Evolutionary conservation across 1,140 invertebrate species (phyloP), one percentile per base, ranked within the genome.

Genomic region (Heliconius himera): DNA sequence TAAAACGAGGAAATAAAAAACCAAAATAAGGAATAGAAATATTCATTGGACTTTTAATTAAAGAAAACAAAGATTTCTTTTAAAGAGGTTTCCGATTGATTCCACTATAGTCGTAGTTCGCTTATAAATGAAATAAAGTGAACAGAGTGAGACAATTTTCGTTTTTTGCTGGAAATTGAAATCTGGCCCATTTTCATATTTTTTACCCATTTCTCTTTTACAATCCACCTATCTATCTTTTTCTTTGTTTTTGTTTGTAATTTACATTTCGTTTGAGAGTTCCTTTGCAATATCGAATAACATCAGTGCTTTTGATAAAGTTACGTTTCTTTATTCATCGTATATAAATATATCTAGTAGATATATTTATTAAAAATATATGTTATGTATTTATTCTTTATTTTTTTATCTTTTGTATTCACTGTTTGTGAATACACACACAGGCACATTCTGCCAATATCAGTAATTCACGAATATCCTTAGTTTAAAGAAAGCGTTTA

Each of bases 61-160:
- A 26, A 66, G 26, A 66, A 26, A 66, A 66, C 60, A 66, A 26
- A 66, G 26, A 66, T 13, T 66, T 26, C 54, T 8, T 60, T 60
- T 1, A 29, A 66, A 66, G 60, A 66, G 60, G 26, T 29, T 66
- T 26, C 60, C 60, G 60, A 66, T 66, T 66, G 60, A 29, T 66
- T 29, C 60, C 26, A 66, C 22, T 22, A 60, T 29, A 66, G 11
- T 16, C 60, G 26, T 66, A 66, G 60, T 66, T 66, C 60, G 26
- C 9, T 29, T 56, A 16, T 66, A 66, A 66, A 66, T 66, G 60
- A 66, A 66, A 66, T 66, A 66, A 66, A 66, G 60, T 66, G 60
- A 66, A 66, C 60, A 66, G 22, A 16, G 26, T 29, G 60, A 66
- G 60, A 66, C 60, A 29, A 29, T 66, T 66, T 66, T 29, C 60